Conservation (phyloP, 2,113 vertebrate species). For the Numenius arquata region DNA sequence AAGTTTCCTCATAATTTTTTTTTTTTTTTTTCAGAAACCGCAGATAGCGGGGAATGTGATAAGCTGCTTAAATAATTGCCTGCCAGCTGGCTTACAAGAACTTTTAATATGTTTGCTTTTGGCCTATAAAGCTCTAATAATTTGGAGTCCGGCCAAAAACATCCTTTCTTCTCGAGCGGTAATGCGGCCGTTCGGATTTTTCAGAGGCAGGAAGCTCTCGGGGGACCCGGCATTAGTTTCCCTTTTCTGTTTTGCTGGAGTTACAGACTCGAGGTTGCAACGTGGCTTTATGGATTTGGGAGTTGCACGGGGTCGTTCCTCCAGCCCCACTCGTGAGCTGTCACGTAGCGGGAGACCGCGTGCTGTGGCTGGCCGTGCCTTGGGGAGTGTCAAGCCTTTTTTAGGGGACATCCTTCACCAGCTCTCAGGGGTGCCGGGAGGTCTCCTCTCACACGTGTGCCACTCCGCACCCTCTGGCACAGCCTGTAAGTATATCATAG, state of each 20-base stretch:
- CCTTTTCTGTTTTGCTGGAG: constrained; percentile 11
- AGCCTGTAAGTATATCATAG: not conserved
- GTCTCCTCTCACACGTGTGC: not conserved
- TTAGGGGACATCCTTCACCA: not conserved
- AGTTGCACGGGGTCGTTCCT: not conserved
- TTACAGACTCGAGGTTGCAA: not conserved
- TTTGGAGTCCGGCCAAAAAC: constrained; percentile 18
- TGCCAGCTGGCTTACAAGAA: constrained; percentile 25
- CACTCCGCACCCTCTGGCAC: not conserved
- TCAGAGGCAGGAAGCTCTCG: not conserved
- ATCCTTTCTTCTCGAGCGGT: not conserved
- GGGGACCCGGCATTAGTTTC: constrained; percentile 21
- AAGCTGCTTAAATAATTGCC: constrained; percentile 48
- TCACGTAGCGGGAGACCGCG: not conserved
- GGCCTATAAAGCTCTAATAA: constrained; percentile 41
- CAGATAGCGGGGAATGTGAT: not conserved
- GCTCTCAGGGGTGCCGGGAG: not conserved
- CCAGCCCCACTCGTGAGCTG: not conserved
- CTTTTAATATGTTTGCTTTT: constrained; percentile 52
- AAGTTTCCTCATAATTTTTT: not conserved
- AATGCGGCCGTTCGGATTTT: constrained; percentile 23
- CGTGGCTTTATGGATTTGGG: not conserved
- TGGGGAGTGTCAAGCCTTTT: not conserved
- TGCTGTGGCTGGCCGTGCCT: not conserved
- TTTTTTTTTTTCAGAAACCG: not conserved